Evolutionary conservation across 2,113 vertebrate genomes (phyloP).

Genomic region (Todiramphus chloris): DNA sequence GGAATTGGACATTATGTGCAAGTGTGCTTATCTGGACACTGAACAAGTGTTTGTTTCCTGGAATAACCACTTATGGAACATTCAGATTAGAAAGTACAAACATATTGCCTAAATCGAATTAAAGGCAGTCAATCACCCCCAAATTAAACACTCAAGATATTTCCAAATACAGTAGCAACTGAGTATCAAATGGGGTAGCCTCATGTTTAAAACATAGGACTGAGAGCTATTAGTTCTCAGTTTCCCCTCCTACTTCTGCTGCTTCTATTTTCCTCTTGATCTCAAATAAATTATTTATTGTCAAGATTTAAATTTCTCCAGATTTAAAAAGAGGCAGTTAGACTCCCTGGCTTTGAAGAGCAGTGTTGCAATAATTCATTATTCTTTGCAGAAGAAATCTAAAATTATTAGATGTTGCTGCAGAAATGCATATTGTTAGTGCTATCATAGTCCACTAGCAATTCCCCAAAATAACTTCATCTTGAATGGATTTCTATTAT

Average conservation of each 20-base stretch:
- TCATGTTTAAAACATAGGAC: constrained; percentile 32
- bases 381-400: background rate
- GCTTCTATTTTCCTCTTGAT: constrained; percentile 28
- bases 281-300: constrained; percentile 50
- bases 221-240: constrained; percentile 8
- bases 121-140: constrained; percentile 11
- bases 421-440: constrained; percentile 17
- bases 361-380: constrained; percentile 31
- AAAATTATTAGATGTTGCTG: background rate
- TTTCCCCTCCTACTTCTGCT: background rate
- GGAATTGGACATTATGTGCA: background rate
- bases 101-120: constrained; percentile 26
- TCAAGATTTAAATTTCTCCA: constrained; percentile 3
- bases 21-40: background rate
- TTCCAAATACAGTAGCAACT: constrained; percentile 25
- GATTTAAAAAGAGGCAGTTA: constrained; percentile 21
- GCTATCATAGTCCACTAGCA: background rate
- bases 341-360: background rate
- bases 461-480: background rate
- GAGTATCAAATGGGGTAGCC: background rate
- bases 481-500: background rate
- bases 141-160: constrained; percentile 36
- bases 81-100: constrained; percentile 24
- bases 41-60: constrained; percentile 4
- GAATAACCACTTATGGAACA: background rate